Conservation (phyloP, 2,797 vertebrate genomes). For the Eidolon dupreanum region DNA sequence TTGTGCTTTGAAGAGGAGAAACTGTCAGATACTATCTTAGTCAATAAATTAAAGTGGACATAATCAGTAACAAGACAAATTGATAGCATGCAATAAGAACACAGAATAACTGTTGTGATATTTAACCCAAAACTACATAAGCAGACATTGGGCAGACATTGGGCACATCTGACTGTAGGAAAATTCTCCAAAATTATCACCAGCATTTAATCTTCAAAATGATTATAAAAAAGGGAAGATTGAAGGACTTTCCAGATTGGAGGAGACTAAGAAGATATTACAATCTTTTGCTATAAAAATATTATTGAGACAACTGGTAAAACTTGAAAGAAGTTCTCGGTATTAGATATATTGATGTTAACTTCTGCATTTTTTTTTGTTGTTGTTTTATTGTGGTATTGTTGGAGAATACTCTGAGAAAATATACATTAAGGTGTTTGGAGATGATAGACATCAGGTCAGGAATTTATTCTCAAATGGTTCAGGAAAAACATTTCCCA, state of each 20-base stretch:
- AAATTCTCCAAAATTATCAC: background rate
- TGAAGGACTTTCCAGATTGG: background rate
- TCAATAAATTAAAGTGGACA: background rate
- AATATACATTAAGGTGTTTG: background rate
- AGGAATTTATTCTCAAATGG: background rate
- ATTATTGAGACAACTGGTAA: background rate
- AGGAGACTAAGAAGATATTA: background rate
- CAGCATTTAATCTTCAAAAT: background rate
- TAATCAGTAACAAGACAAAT: background rate
- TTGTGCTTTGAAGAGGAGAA: background rate
- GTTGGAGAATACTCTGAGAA: background rate
- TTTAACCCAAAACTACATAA: background rate
- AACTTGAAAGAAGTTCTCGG: background rate
- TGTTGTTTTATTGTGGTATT: background rate
- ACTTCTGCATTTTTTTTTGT: background rate
- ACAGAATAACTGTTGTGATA: background rate
- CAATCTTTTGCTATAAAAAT: background rate
- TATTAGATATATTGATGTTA: background rate
- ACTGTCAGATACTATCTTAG: background rate
- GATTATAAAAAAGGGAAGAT: background rate
- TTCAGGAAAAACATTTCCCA: background rate
- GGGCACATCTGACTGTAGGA: background rate
- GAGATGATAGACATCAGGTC: background rate
- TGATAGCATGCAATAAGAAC: background rate
- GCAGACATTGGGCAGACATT: background rate